These are phyloP conservation scores for Elegia similella DNA, from an alignment of 2,888 invertebrate species.

Conservation along the genomic window DNA sequence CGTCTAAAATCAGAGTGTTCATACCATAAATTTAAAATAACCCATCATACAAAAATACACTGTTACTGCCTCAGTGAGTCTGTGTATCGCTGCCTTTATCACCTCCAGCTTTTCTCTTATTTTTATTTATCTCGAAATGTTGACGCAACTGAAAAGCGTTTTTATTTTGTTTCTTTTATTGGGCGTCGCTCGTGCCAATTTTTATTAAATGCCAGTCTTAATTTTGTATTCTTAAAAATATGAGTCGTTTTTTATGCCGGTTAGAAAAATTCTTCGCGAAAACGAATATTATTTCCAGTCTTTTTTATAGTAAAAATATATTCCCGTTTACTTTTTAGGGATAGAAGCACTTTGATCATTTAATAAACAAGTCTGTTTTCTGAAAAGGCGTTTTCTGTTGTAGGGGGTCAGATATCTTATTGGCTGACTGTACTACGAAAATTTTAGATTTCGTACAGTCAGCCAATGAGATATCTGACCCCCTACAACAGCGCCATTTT, in stretches of 20 bases:
- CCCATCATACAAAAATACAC: too few species aligned
- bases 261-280: not conserved
- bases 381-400: too few species aligned
- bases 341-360: not conserved
- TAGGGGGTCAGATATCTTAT: too few species aligned
- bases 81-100: not conserved
- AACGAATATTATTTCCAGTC: not conserved
- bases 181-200: not conserved
- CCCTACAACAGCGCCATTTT: too few species aligned
- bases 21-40: too few species aligned
- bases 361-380: too few species aligned
- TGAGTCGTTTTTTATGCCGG: not conserved
- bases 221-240: not conserved
- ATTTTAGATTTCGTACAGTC: too few species aligned
- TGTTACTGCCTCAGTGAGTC: not conserved
- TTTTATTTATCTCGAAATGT: not conserved
- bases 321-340: not conserved
- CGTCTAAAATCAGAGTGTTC: too few species aligned
- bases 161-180: constrained; percentile 10
- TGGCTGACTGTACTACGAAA: too few species aligned
- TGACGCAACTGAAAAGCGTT: not conserved
- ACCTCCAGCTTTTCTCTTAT: not conserved
- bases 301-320: not conserved
- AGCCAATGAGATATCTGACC: too few species aligned
- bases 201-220: constrained; percentile 4